These are phyloP conservation scores for Prunella himalayana DNA, from an alignment of 2,113 vertebrate genomes.

Conservation along the genomic window DNA sequence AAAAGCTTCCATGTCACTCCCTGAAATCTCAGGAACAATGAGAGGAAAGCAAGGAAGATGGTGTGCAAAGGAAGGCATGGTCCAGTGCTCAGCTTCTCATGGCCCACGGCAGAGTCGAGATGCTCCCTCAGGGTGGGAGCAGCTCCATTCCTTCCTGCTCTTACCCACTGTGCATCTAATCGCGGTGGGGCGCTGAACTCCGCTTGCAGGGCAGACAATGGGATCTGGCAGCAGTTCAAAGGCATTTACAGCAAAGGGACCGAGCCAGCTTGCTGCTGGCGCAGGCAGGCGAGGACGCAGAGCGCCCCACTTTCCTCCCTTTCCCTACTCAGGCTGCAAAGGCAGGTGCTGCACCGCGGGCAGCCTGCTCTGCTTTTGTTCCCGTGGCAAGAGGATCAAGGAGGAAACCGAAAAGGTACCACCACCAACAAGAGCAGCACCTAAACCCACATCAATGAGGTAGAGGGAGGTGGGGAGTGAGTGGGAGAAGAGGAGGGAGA, in stretches of 20 bases:
- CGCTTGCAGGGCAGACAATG: constrained; percentile 7
- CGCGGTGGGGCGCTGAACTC: neutral
- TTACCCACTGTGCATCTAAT: neutral
- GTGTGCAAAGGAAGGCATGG: neutral
- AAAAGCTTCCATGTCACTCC: neutral
- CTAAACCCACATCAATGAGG: neutral
- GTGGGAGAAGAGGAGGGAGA: neutral
- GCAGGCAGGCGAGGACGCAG: neutral
- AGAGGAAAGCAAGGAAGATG: neutral
- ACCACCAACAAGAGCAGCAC: neutral
- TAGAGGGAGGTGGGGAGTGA: neutral
- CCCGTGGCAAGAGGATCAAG: neutral
- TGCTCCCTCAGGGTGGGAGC: neutral
- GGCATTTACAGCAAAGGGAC: neutral
- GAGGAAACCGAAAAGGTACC: neutral
- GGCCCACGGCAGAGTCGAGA: neutral
- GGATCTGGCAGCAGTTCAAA: constrained; percentile 40
- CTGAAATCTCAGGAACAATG: neutral
- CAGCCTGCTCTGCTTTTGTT: neutral
- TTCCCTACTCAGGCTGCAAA: neutral
- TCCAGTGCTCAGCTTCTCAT: neutral
- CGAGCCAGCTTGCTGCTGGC: neutral
- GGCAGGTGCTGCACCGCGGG: neutral
- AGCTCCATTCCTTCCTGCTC: neutral
- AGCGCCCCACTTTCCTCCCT: neutral